Evolutionary conservation across 2,797 vertebrate species (phyloP), one percentile per base, ranked within the genome.

Genomic region (Setipinna tenuifilis): DNA sequence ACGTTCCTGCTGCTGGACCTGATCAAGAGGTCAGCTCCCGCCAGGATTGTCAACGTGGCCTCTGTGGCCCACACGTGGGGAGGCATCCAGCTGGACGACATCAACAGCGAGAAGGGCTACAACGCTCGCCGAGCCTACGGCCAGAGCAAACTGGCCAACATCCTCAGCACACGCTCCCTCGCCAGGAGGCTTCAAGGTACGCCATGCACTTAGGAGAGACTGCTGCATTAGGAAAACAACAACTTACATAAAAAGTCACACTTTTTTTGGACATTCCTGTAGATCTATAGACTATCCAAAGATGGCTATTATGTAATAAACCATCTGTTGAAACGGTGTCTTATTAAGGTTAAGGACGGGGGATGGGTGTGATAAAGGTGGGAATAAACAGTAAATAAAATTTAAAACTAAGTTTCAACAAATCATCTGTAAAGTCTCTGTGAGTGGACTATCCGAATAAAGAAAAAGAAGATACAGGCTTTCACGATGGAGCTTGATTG

Each of bases 111-210:
- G 90, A 96, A 91, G 87, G 94, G 93, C 89, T 99, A 99, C 61
- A 93, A 92, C 0, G 80, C 94, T 0, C 92, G 95, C 87, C 95
- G 97, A 10, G 97, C 97, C 9, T 99, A 99, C 3, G 97, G 97
- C 6, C 97, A 99, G 91, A 99, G 98, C 96, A 99, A 99, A 83
- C 85, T 99, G 89, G 97, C 98, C 0, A 99, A 98, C 0, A 93
- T 99, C 84, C 95, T 98, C 46, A 98, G 96, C 90, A 97, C 96
- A 3, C 93, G 93, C 75, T 96, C 97, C 2, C 93, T 99, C 81
- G 95, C 96, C 1, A 94, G 94, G 88, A 92, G 93, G 61, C 93
- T 98, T 82, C 92, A 96, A 94, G 98, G 98, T 97, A 92, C 86
- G 81, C 44, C 16, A 82, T 41, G 83, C 68, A 48, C 46, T 81